These are phyloP conservation scores for Poecile montanus DNA, from an alignment of 2,797 vertebrate genomes.

Conservation along the genomic window DNA sequence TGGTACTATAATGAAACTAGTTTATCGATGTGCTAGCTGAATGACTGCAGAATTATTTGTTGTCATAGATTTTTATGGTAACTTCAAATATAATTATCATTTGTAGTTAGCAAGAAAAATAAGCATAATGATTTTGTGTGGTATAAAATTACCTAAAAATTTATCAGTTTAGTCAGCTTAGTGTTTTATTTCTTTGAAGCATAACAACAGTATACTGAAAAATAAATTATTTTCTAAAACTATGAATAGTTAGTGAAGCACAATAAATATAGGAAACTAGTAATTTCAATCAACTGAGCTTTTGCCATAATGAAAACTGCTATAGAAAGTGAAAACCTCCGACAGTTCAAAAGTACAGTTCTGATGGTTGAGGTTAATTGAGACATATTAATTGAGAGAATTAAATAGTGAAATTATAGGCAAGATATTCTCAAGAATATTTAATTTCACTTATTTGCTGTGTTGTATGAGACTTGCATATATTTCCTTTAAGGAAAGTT, in stretches of 20 bases:
- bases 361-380: neutral
- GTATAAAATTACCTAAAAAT: neutral
- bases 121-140: conserved; percentile 38
- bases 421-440: neutral
- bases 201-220: neutral
- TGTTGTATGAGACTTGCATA: neutral
- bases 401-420: neutral
- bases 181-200: conserved; percentile 14
- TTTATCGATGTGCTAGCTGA: conserved; percentile 36
- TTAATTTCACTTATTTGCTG: neutral
- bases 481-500: neutral
- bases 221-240: conserved; percentile 21
- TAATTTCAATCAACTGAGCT: neutral
- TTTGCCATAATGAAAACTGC: neutral
- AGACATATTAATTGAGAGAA: neutral
- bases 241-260: neutral
- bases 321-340: neutral
- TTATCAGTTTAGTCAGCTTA: conserved; percentile 17
- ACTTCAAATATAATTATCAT: conserved; percentile 49
- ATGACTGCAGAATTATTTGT: conserved; percentile 34
- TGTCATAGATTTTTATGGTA: conserved; percentile 57
- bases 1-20: conserved; percentile 56
- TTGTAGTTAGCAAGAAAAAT: conserved; percentile 62
- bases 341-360: neutral
- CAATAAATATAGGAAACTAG: neutral